These are phyloP conservation scores for Venusia cambrica DNA, from an alignment of 2,888 invertebrate species.

Conservation along the genomic window DNA sequence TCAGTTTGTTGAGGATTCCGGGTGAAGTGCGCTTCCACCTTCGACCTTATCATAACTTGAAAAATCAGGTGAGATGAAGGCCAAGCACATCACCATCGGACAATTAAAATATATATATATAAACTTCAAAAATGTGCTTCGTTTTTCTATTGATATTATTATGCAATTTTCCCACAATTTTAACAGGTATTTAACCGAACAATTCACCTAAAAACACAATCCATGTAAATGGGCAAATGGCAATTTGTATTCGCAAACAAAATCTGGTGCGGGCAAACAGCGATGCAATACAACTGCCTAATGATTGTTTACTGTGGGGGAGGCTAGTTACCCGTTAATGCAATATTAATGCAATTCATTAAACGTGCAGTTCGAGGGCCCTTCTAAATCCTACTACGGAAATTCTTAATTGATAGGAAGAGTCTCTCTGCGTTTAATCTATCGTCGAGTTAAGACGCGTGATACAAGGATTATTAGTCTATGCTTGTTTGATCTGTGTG, in stretches of 20 bases:
- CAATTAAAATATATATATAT: too few species aligned
- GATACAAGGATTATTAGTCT: too few species aligned
- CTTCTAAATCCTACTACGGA: constrained; percentile 27
- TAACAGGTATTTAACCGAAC: constrained; percentile 9
- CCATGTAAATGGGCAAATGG: constrained; percentile 43
- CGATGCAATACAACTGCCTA: constrained; percentile 52
- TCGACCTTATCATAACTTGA: too few species aligned
- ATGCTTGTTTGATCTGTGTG: too few species aligned
- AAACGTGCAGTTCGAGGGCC: constrained; percentile 71
- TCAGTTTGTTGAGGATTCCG: too few species aligned
- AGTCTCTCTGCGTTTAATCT: too few species aligned
- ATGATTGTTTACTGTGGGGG: constrained; percentile 74
- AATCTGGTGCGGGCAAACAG: constrained; percentile 62
- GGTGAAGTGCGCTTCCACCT: too few species aligned
- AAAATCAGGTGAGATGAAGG: too few species aligned
- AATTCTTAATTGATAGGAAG: neutral
- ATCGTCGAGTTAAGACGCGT: too few species aligned
- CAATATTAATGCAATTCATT: constrained; percentile 82
- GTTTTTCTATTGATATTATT: too few species aligned
- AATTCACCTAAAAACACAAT: constrained; percentile 21
- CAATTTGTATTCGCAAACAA: constrained; percentile 79
- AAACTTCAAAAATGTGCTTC: too few species aligned
- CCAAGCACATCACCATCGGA: too few species aligned
- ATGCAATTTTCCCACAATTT: neutral
- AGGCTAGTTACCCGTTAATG: constrained; percentile 75